Percentiles rank a stretch among this genome's conserved stretches.
Conservation (phyloP, 2,113 vertebrate genomes). For the Talpa occidentalis region DNA sequence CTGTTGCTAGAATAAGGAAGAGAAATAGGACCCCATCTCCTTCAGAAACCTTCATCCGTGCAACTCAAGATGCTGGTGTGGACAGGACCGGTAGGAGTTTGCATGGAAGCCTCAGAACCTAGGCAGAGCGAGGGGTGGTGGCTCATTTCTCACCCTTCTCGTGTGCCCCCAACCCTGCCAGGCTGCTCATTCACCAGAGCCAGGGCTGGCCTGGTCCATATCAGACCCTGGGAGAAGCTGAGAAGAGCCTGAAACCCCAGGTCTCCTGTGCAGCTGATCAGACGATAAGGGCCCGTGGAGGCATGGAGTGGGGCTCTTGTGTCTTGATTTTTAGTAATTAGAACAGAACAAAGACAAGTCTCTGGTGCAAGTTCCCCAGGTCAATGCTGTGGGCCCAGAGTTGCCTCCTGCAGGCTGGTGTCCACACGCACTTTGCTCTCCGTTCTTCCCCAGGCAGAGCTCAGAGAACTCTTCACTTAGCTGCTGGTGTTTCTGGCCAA, state of each 20-base stretch:
- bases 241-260: too few species aligned
- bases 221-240: background rate
- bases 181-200: background rate
- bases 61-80: rapidly evolving
- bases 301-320: rapidly evolving
- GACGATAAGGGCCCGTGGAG: rapidly evolving
- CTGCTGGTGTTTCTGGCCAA: background rate
- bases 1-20: background rate
- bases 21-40: background rate
- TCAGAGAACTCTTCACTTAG: background rate
- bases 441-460: rapidly evolving
- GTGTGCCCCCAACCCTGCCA: rapidly evolving
- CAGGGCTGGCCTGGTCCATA: background rate
- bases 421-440: background rate
- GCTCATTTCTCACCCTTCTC: background rate
- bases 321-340: background rate
- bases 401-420: background rate
- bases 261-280: rapidly evolving
- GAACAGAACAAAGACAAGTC: rapidly evolving
- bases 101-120: background rate
- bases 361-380: background rate
- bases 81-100: rapidly evolving
- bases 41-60: background rate
- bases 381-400: background rate
- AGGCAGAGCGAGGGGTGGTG: background rate